A percentile compares a stretch with the other conserved stretches of the same genome.
These are phyloP conservation scores for Drosophila sordidula DNA, from an alignment of 2,888 invertebrate species.

Conservation along the genomic window DNA sequence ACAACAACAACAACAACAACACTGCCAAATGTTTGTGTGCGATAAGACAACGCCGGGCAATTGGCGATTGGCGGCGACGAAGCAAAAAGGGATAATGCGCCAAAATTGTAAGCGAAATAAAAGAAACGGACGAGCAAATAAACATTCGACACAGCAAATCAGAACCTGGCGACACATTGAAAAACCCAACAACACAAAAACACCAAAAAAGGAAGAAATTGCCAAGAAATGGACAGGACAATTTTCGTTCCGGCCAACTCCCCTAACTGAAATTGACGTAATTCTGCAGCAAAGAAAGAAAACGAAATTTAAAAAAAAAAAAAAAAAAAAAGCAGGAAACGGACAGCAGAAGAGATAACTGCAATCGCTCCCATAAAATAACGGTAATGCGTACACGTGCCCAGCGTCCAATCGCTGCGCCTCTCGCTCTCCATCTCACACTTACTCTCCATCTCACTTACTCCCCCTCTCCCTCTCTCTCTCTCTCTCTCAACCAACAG, in stretches of 20 bases:
- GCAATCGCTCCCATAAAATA: constrained; percentile 60
- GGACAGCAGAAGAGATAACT: constrained; percentile 55
- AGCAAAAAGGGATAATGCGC: constrained; percentile 42
- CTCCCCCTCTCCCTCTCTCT: no score
- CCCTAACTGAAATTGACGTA: constrained; percentile 24
- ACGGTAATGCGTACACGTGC: constrained; percentile 71
- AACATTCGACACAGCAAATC: constrained; percentile 30
- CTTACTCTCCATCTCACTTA: not conserved
- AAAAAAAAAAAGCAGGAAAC: constrained; percentile 26
- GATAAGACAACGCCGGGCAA: constrained; percentile 48
- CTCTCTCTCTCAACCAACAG: constrained; percentile 11
- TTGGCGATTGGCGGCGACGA: constrained; percentile 11
- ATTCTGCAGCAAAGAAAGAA: constrained; percentile 3
- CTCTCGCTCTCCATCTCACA: constrained; percentile 2
- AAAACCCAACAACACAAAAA: constrained; percentile 1
- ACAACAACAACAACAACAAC: constrained; percentile 6
- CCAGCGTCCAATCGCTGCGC: constrained; percentile 11
- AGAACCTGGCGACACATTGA: constrained; percentile 13
- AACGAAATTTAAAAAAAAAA: constrained; percentile 1
- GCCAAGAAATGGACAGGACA: constrained; percentile 4
- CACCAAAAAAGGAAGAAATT: constrained; percentile 1
- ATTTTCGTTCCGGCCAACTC: constrained; percentile 22
- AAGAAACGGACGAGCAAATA: constrained; percentile 30
- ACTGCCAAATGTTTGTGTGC: constrained; percentile 47
- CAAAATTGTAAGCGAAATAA: constrained; percentile 36